Percentiles rank a stretch among this genome's conserved stretches.
Evolutionary conservation across 2,888 invertebrate genomes (phyloP).

Genomic region (Drosophila nigritarsus): DNA sequence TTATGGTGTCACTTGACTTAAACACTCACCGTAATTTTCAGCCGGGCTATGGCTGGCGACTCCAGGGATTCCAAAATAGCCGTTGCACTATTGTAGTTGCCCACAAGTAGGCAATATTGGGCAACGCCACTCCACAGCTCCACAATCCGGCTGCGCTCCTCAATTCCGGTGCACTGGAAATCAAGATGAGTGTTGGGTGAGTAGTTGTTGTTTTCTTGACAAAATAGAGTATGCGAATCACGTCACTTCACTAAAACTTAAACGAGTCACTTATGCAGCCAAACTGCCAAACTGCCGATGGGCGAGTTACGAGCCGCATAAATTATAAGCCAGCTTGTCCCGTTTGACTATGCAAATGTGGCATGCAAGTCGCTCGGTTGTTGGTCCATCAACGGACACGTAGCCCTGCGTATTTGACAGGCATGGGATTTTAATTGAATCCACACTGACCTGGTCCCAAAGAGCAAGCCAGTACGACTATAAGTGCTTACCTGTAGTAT

Average conservation of each 20-base stretch:
- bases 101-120: constrained; percentile 85
- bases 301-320: constrained; percentile 61
- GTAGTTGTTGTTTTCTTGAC: constrained; percentile 42
- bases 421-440: constrained; percentile 67
- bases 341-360: constrained; percentile 23
- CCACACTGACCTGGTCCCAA: constrained; percentile 22
- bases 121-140: constrained; percentile 85
- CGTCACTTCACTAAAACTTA: constrained; percentile 66
- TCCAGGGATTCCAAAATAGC: constrained; percentile 85
- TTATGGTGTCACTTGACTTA: not conserved
- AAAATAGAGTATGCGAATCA: constrained; percentile 30
- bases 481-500: constrained; percentile 83
- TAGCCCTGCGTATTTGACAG: constrained; percentile 53
- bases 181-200: constrained; percentile 6
- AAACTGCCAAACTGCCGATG: constrained; percentile 69
- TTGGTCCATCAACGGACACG: constrained; percentile 35
- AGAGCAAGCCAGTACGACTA: not conserved
- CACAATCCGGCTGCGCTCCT: constrained; percentile 83
- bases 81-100: constrained; percentile 85
- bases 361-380: constrained; percentile 2
- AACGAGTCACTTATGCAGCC: constrained; percentile 58
- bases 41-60: constrained; percentile 84
- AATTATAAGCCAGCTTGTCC: constrained; percentile 52
- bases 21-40: constrained; percentile 84
- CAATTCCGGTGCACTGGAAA: constrained; percentile 83